phyloP scores from a whole-genome alignment of 1,140 invertebrate genomes.

The Drosophila baimaii region DNA sequence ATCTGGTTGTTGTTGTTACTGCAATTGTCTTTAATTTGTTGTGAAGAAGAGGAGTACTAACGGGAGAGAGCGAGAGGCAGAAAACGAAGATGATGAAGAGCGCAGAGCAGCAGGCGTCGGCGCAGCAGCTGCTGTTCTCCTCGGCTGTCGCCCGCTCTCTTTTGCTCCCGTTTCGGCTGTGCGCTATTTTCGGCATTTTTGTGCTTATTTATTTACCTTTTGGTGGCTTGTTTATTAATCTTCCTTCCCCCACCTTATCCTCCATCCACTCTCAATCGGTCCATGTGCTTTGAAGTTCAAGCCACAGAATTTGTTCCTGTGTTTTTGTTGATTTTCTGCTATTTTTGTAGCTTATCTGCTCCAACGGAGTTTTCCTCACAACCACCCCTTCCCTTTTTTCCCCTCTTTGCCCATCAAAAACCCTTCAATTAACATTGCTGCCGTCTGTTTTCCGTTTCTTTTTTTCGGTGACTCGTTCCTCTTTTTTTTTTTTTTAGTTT shows the following conservation, averaged over 20 bases:
- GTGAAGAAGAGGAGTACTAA: slow-evolving; percentile 26
- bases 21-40: slow-evolving; percentile 79
- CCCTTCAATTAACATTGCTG: slow-evolving; percentile 32
- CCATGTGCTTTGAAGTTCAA: slow-evolving; percentile 76
- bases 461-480: slow-evolving; percentile 14
- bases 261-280: slow-evolving; percentile 10
- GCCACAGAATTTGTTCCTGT: slow-evolving; percentile 61
- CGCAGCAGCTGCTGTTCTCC: slow-evolving; percentile 60
- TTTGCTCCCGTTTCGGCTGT: slow-evolving; percentile 13
- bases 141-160: slow-evolving; percentile 12
- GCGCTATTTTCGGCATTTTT: slow-evolving; percentile 64
- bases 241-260: slow-evolving; percentile 33
- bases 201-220: slow-evolving; percentile 80
- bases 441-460: slow-evolving; percentile 47
- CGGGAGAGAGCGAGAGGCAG: slow-evolving; percentile 41
- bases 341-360: slow-evolving; percentile 71
- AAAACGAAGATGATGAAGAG: slow-evolving; percentile 44
- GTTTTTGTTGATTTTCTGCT: slow-evolving; percentile 46
- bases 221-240: slow-evolving; percentile 73
- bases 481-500: slow-evolving; percentile 4
- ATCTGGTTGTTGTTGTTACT: slow-evolving; percentile 55
- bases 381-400: neutral
- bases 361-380: slow-evolving; percentile 15
- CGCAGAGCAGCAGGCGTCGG: slow-evolving; percentile 52
- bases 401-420: neutral